phyloP scores from a whole-genome alignment of 2,888 invertebrate genomes.

The Heterodera filipjevi region DNA sequence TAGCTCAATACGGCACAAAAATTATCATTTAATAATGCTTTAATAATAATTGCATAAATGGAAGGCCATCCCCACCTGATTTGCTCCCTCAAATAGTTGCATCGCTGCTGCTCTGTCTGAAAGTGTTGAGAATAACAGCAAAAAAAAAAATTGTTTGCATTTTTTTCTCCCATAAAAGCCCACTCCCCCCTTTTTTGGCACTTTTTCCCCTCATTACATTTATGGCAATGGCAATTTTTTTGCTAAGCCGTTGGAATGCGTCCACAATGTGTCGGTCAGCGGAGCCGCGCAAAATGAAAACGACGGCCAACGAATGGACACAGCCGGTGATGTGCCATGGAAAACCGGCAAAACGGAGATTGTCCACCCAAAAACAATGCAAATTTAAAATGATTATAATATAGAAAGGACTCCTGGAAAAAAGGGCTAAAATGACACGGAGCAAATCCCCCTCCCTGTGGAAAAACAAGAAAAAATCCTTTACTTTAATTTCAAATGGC shows the following conservation, averaged over 20 bases:
- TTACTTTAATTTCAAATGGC: conserved; percentile 47
- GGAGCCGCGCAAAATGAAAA: conserved; percentile 51
- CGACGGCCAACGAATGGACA: conserved; percentile 43
- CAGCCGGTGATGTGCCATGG: conserved; percentile 45
- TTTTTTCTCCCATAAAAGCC: too few species aligned
- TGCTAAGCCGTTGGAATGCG: conserved; percentile 52
- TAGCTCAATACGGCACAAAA: too few species aligned
- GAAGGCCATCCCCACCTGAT: conserved; percentile 20
- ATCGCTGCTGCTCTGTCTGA: conserved; percentile 47
- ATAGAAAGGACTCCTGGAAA: too few species aligned
- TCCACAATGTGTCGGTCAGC: conserved; percentile 50
- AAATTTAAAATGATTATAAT: not conserved
- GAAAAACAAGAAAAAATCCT: not conserved
- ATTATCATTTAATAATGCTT: too few species aligned
- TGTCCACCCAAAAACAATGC: conserved; percentile 53
- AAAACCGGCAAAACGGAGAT: conserved; percentile 54
- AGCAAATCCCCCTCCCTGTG: too few species aligned
- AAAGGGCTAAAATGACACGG: too few species aligned
- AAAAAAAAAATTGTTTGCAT: too few species aligned
- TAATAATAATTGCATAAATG: not conserved
- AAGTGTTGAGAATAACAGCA: too few species aligned
- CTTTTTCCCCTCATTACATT: conserved; percentile 7
- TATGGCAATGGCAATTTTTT: conserved; percentile 50
- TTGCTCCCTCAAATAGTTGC: conserved; percentile 48
- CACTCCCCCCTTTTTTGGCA: not conserved